Base-by-base conservation (phyloP, 2,113 vertebrate species). In the Elaphurus davidianus region DNA sequence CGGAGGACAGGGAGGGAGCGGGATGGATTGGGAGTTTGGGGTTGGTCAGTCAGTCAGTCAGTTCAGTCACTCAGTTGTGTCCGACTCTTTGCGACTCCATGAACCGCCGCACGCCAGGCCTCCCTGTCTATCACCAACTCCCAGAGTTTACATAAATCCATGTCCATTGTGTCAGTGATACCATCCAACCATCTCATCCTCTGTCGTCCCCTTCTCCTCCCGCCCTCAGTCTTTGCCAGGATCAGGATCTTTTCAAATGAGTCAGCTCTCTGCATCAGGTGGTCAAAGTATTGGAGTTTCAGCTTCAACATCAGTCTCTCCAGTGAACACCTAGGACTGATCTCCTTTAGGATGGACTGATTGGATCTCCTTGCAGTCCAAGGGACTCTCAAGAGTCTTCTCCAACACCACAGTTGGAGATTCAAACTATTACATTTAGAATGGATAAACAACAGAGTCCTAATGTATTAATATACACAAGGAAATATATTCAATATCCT, bases 61-160 rank as follows among this genome's bases (percentile, higher is more conserved):
- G 64, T 67, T 5, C n/a, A 21, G 17, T 67, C 0, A 0, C 17
- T 36, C 64, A 67, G 8, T 36, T 2, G 0, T 36, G 64, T 67
- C n/a, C 2, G 0, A 67, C 64, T 67, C n/a, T 67, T 36, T 67
- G 33, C 1, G 4, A 36, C n/a, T n/a, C n/a, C 64, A 5, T 67
- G 33, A 19, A 67, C 16, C 0, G 0, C 33, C 17, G 15, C 62
- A n/a, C 7, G 0, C 62, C 62, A n/a, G 62, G 62, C 62, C 30
- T 64, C 30, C 62, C 62, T 64, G 62, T 64, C 62, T 4, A 17
- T 64, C 62, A 64, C 30, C 30, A 64, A 64, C 30, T 64, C 30
- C 62, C 15, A 8, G 15, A 64, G 62, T 64, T 33, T 33, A 64
- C 15, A 16, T 33, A 64, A 64, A 64, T 7, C 30, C 30, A 64